Evolutionary conservation across 1,140 invertebrate genomes (phyloP).

Genomic region (Copidosoma floridanum): DNA sequence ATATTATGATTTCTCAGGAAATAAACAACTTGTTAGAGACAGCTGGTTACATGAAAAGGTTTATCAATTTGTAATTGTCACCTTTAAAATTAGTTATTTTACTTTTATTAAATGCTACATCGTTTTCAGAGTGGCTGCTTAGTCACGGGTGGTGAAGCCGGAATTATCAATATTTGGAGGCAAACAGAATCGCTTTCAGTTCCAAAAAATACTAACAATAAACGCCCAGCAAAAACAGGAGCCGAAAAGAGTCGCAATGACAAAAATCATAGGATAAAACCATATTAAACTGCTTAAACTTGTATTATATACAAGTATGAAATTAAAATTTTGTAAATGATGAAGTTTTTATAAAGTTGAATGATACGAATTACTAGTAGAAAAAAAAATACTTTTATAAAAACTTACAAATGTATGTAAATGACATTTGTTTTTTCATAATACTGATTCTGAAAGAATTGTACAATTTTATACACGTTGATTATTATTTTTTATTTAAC

Average conservation of each 20-base stretch:
- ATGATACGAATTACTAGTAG: too few species aligned
- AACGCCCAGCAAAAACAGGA: slow-evolving; percentile 40
- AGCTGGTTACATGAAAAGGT: slow-evolving; percentile 65
- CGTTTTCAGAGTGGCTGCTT: slow-evolving; percentile 60
- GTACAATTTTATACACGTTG: too few species aligned
- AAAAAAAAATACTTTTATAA: slow-evolving; percentile 13
- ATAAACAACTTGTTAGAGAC: slow-evolving; percentile 67
- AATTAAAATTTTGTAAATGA: slow-evolving; percentile 30
- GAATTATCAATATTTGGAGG: slow-evolving; percentile 65
- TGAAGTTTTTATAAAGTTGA: slow-evolving; percentile 21
- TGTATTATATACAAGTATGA: slow-evolving; percentile 19
- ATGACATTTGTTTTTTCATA: background rate
- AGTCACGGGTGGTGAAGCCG: slow-evolving; percentile 67
- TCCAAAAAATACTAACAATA: slow-evolving; percentile 28
- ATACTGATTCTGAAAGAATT: too few species aligned
- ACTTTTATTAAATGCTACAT: slow-evolving; percentile 1
- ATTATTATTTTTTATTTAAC: too few species aligned
- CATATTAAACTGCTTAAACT: slow-evolving; percentile 39
- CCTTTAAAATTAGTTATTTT: background rate
- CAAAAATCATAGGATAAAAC: slow-evolving; percentile 44
- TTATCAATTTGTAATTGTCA: slow-evolving; percentile 7
- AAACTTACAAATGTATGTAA: too few species aligned
- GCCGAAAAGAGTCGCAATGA: slow-evolving; percentile 41
- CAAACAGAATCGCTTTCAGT: slow-evolving; percentile 30
- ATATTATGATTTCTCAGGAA: slow-evolving; percentile 58